Evolutionary conservation across 2,113 vertebrate genomes (phyloP), one percentile per base, ranked within the genome.

Genomic region (Bucco capensis): DNA sequence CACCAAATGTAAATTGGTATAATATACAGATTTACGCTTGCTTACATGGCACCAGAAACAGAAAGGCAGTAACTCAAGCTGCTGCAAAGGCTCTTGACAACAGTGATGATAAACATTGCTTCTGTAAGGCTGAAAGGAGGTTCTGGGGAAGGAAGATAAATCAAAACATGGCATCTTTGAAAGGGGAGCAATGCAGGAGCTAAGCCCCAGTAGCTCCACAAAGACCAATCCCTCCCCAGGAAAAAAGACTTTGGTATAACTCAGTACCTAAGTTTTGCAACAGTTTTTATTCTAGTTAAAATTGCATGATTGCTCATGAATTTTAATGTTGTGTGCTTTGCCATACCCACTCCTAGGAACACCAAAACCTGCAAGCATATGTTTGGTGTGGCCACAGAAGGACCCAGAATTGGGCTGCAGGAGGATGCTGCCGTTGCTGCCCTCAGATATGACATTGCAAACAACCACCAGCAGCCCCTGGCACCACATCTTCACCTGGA

Each of bases 1-100:
- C 40, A 72, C 65, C 81, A 42, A 82, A 72, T 23, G 53, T 86
- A 88, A 88, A 79, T 67, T 35, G 67, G 82, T 74, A 4, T 46
- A 91, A 83, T 53, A n/a, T 7, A 69, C 14, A 46, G 76, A 92
- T 94, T 92, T 83, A 88, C 10, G 7, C 62, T 50, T 25, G 7
- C 71, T 91, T 92, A 65, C 74, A 88, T 2, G 66, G 78, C 78
- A 53, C 50, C 30, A 44, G 74, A 82, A 84, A 84, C 0, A 2
- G 57, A 69, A 61, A 87, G 56, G 86, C 84, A 94, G 88, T 81
- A 90, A 90, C 58, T 92, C 94, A 88, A 62, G 38, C 42, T 82
- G 67, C 82, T 53, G 74, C 66, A 33, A 35, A 40, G 58, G 46
- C 73, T 84, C 74, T 50, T 1, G 3, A 71, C 64, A 66, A 18